Conservation (phyloP, 2,113 vertebrate genomes). For the Gavia stellata region DNA sequence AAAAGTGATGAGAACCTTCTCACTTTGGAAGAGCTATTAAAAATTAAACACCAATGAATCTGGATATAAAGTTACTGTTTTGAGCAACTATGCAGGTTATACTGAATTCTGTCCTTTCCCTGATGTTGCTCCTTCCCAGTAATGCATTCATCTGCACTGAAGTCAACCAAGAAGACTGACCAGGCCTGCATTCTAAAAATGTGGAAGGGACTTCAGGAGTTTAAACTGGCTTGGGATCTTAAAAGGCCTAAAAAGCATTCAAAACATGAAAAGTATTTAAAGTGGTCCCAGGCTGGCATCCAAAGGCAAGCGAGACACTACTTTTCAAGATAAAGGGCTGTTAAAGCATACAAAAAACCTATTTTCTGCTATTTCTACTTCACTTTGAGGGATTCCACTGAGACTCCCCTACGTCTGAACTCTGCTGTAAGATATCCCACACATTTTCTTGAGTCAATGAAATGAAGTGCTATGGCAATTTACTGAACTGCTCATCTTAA, state of each 20-base stretch:
- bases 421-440: neutral
- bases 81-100: neutral
- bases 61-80: neutral
- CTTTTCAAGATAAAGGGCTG: neutral
- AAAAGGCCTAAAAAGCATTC: neutral
- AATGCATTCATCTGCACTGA: neutral
- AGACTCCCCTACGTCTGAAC: neutral
- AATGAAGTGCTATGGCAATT: neutral
- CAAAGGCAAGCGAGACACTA: neutral
- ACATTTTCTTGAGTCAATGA: neutral
- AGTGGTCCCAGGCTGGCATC: neutral
- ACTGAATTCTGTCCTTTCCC: neutral
- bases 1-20: neutral
- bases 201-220: neutral
- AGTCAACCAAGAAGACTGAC: neutral
- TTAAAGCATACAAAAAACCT: neutral
- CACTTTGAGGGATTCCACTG: neutral
- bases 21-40: neutral
- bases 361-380: neutral
- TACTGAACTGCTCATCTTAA: neutral
- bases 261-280: neutral
- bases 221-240: neutral
- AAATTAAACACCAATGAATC: neutral
- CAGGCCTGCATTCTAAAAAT: neutral
- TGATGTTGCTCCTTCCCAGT: neutral